These are phyloP conservation scores for Lepidonotus clava DNA, from an alignment of 2,888 invertebrate genomes.

Conservation along the genomic window DNA sequence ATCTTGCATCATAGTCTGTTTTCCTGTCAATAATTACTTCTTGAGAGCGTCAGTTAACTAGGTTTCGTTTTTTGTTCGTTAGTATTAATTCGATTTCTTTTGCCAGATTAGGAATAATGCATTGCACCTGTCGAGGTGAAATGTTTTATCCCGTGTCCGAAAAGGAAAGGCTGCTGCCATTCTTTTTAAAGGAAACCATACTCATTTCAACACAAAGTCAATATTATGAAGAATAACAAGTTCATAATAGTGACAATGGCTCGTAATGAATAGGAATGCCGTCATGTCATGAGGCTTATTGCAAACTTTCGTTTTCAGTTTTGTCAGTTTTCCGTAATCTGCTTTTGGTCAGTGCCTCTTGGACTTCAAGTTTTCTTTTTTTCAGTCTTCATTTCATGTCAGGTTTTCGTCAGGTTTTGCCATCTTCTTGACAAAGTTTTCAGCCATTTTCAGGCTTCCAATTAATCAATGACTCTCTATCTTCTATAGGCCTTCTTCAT, in stretches of 20 bases:
- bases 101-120: not conserved
- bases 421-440: not conserved
- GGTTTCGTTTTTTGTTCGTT: not conserved
- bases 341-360: not conserved
- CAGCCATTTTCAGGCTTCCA: slow-evolving; percentile 6
- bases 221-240: not conserved
- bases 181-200: not conserved
- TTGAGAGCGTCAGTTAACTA: not conserved
- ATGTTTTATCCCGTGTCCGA: not conserved
- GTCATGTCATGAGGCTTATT: not conserved
- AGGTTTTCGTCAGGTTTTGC: not conserved
- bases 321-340: not conserved
- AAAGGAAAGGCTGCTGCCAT: slow-evolving; percentile 4
- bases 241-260: not conserved
- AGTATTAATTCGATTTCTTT: too few species aligned
- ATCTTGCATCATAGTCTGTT: not conserved
- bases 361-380: not conserved
- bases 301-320: slow-evolving; percentile 18
- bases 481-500: not conserved
- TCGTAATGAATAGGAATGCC: not conserved
- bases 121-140: not conserved
- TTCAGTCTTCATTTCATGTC: slow-evolving; percentile 6
- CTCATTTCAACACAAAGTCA: not conserved
- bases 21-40: not conserved
- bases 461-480: slow-evolving; percentile 7